Percentiles rank a stretch among this genome's conserved stretches.
Conservation (phyloP, 2,888 invertebrate genomes). For the Argyresthia albistria region DNA sequence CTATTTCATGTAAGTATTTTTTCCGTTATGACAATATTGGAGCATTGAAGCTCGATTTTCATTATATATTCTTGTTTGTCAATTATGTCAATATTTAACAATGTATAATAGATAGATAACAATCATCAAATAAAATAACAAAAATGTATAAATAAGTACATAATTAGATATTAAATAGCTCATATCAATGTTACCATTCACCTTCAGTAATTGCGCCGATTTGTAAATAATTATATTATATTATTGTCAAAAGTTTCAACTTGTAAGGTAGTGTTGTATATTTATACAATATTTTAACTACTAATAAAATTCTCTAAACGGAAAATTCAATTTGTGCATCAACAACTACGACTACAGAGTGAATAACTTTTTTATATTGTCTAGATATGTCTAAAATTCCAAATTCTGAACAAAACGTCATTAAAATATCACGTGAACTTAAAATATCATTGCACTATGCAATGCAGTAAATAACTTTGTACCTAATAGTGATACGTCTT, state of each 20-base stretch:
- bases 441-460: background rate
- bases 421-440: background rate
- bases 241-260: background rate
- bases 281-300: slow-evolving; percentile 26
- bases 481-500: background rate
- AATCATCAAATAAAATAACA: background rate
- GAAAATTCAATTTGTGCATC: slow-evolving; percentile 58
- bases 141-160: background rate
- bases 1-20: too few species aligned
- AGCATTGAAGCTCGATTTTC: too few species aligned
- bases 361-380: slow-evolving; percentile 39
- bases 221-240: background rate
- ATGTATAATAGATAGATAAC: too few species aligned
- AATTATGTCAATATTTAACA: too few species aligned
- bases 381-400: slow-evolving; percentile 20
- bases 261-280: slow-evolving; percentile 15
- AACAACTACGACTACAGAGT: slow-evolving; percentile 61
- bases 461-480: background rate
- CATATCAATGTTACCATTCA: background rate
- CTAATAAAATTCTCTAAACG: slow-evolving; percentile 33
- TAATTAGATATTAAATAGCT: background rate
- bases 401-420: background rate
- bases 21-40: too few species aligned
- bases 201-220: slow-evolving; percentile 6
- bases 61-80: too few species aligned